Evolutionary conservation across 2,797 vertebrate species (phyloP).

Genomic region (Aselliscus stoliczkanus): DNA sequence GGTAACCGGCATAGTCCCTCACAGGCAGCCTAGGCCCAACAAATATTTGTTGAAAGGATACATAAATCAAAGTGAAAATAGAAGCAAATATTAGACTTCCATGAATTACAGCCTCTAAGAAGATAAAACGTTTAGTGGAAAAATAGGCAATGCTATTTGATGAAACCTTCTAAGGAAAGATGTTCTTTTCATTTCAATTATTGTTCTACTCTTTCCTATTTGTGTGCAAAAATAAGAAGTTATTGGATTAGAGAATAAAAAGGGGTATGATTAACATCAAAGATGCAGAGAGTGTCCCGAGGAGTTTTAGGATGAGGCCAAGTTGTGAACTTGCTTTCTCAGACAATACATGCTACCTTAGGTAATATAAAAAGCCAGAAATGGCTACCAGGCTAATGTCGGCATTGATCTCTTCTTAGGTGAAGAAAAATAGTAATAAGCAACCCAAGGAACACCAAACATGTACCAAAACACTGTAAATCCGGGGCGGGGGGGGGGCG

Average conservation of each 20-base stretch:
- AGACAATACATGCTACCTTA: not conserved
- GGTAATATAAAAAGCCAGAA: not conserved
- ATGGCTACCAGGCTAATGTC: not conserved
- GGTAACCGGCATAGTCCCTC: not conserved
- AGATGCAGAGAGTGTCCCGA: not conserved
- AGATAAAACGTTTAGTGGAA: not conserved
- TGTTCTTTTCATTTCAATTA: not conserved
- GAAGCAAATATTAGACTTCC: not conserved
- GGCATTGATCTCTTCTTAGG: not conserved
- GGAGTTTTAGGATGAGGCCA: not conserved
- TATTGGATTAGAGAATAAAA: not conserved
- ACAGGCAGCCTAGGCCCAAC: not conserved
- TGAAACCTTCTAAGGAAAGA: not conserved
- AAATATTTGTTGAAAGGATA: not conserved
- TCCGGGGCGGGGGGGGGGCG: accelerated
- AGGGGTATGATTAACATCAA: not conserved
- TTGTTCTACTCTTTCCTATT: not conserved
- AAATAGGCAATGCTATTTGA: not conserved
- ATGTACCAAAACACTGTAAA: not conserved
- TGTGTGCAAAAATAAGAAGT: not conserved
- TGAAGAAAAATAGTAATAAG: not conserved
- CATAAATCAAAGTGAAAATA: not conserved
- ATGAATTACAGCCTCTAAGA: not conserved
- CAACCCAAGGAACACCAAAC: not conserved
- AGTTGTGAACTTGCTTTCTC: not conserved